These are phyloP conservation scores for Echinarachnius parma DNA, from an alignment of 53 echinoderm and acorn worm species.

Conservation along the genomic window DNA sequence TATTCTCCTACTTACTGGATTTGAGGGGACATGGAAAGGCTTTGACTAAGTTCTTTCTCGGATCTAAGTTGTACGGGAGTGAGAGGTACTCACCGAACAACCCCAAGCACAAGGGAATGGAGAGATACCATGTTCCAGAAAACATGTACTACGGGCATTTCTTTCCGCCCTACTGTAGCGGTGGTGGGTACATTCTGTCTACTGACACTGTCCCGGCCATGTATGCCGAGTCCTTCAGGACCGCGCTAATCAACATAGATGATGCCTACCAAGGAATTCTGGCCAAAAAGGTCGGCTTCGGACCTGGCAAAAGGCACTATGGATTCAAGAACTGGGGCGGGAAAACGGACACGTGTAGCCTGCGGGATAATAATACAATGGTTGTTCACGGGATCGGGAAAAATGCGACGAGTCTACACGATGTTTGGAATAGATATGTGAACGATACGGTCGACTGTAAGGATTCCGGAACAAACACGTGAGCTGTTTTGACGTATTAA, in stretches of 20 bases:
- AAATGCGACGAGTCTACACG: background rate
- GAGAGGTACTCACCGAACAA: background rate
- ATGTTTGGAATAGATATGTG: conserved; percentile 22
- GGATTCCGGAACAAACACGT: too few species aligned
- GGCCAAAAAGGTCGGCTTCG: conserved; percentile 24
- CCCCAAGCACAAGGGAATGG: background rate
- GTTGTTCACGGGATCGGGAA: conserved; percentile 38
- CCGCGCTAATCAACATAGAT: conserved; percentile 41
- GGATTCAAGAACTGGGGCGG: conserved; percentile 46
- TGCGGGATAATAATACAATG: conserved; percentile 14
- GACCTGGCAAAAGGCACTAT: conserved; percentile 10
- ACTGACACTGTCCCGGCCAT: conserved; percentile 32
- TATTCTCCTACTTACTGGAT: conserved; percentile 32
- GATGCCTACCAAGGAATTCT: conserved; percentile 51
- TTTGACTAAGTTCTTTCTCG: conserved; percentile 16
- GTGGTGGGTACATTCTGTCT: conserved; percentile 39
- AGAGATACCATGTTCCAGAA: conserved; percentile 40
- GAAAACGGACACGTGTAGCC: conserved; percentile 16
- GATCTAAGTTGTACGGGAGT: conserved; percentile 13
- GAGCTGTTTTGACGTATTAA: too few species aligned
- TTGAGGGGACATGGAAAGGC: conserved; percentile 4
- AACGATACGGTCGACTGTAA: conserved; percentile 21
- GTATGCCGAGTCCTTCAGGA: conserved; percentile 24
- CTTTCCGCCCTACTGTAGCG: conserved; percentile 40
- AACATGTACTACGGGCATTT: conserved; percentile 32